Base-by-base conservation (phyloP, 1,140 invertebrate genomes). In the Cotesia chilonis region DNA sequence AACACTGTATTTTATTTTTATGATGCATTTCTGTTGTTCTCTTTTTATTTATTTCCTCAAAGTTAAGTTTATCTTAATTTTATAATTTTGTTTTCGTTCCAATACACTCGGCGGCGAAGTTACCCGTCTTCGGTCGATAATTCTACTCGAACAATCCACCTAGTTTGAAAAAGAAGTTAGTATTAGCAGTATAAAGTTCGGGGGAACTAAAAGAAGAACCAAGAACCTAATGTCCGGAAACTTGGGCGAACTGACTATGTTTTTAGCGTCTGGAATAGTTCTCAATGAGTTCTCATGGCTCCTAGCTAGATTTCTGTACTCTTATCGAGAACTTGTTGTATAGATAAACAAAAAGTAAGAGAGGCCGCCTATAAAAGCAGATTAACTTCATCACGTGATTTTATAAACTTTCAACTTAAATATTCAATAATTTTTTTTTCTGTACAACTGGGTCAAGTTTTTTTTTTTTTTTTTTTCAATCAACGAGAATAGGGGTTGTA, bases 221-320 rank as follows among this genome's bases (percentile, higher is more conserved):
- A 71, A 71, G 60, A 64, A 71, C 69, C 69, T 61, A 54, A 71
- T 71, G 69, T 57, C 69, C 61, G 35, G 36, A 61, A 71, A 71
- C 60, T 71, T 14, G 47, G 59, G 35, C 47, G 47, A 37, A 64
- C 60, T 36, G 36, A 51, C 51, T 52, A 4, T 61, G 60, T 71
- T 71, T 71, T 64, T 52, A 64, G 41, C 60, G 61, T 71, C 28
- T 55, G 61, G 60, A 52, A 54, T 36, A 20, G 12, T 65, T 37
- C 28, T 63, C 59, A n/a, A 63, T 60, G 37, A 63, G 37, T 70
- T 70, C 36, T 70, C 57, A 38, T 38, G 5, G 12, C n/a, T 63
- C 10, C 41, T 6, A 47, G 41, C 41, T 47, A 47, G 41, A 6
- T 47, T 9, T 47, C 41, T 47, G 10, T 47, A 47, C 41, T 47